Evolutionary conservation across 2,113 vertebrate genomes (phyloP).

Genomic region (Takifugu flavidus): DNA sequence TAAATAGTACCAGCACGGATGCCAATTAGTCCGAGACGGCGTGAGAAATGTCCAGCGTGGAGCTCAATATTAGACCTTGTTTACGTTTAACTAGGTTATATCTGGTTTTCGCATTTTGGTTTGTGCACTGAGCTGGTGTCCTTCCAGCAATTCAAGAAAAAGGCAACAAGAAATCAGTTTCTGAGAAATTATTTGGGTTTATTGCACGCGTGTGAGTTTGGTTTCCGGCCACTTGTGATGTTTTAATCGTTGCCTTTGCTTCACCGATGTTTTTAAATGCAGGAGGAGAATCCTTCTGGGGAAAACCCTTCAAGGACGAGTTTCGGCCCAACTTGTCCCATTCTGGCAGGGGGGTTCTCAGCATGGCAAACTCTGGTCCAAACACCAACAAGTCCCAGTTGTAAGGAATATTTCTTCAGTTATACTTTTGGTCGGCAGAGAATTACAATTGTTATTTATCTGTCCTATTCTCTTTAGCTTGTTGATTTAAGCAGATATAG

Average conservation of each 20-base stretch:
- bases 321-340: conserved; percentile 93
- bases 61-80: neutral
- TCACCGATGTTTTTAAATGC: neutral
- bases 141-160: neutral
- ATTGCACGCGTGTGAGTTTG: too few species aligned
- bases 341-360: conserved; percentile 89
- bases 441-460: neutral
- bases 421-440: neutral
- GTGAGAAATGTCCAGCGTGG: neutral
- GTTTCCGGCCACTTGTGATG: neutral
- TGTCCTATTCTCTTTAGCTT: neutral
- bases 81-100: neutral
- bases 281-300: conserved; percentile 95
- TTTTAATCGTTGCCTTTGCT: neutral
- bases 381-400: conserved; percentile 98
- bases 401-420: conserved; percentile 75
- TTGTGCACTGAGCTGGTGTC: too few species aligned
- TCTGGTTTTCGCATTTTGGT: neutral
- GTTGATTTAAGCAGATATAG: too few species aligned
- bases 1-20: neutral
- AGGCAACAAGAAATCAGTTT: neutral
- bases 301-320: conserved; percentile 91
- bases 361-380: conserved; percentile 98
- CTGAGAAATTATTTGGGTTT: neutral
- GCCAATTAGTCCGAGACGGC: neutral